Conservation (phyloP, 2,797 vertebrate genomes). For the Sorex maritimensis region DNA sequence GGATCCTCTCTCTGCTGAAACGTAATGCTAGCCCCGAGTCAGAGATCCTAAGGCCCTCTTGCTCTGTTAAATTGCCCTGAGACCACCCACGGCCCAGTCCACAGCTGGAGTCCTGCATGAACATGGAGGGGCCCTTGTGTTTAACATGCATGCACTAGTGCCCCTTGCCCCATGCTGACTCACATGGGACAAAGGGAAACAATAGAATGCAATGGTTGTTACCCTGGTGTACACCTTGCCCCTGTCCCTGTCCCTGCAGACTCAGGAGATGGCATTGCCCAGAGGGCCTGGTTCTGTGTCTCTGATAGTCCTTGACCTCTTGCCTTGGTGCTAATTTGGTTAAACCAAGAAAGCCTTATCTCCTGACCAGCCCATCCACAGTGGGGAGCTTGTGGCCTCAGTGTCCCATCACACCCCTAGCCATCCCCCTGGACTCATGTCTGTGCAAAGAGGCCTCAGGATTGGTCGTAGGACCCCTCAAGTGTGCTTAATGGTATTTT, state of each 20-base stretch:
- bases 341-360: neutral
- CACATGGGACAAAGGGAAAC: too few species aligned
- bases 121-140: neutral
- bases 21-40: neutral
- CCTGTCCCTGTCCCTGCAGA: too few species aligned
- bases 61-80: neutral
- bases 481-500: neutral
- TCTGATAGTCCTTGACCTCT: too few species aligned
- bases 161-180: too few species aligned
- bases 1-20: neutral
- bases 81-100: neutral
- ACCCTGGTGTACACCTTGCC: too few species aligned
- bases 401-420: fast-evolving
- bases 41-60: neutral
- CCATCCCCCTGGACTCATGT: slow-evolving; percentile 30
- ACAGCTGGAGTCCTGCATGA: neutral
- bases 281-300: too few species aligned
- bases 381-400: slow-evolving; percentile 54
- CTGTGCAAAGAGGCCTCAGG: neutral
- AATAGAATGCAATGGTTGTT: too few species aligned
- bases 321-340: too few species aligned
- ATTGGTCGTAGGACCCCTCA: neutral
- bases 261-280: too few species aligned
- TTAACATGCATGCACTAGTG: too few species aligned
- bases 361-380: slow-evolving; percentile 51